Evolutionary conservation across 53 echinoderm and acorn worm species (phyloP).

Genomic region (Glandiceps talaboti): DNA sequence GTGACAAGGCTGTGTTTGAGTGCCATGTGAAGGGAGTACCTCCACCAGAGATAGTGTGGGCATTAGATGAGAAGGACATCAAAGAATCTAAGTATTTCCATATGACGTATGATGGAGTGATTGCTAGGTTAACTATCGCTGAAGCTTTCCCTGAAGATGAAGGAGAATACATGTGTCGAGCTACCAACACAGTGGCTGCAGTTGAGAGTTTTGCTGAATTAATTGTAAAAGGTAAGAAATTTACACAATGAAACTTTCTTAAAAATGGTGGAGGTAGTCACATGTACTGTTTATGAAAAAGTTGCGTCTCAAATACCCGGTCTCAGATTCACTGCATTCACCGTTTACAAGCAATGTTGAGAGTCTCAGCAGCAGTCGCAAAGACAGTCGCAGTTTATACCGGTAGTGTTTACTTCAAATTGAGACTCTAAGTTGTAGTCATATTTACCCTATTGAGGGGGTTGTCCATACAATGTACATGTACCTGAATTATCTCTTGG

Average conservation of each 20-base stretch:
- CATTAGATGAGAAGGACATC: constrained; percentile 61
- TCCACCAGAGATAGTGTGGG: constrained; percentile 52
- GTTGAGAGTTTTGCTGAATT: constrained; percentile 46
- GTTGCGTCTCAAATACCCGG: too few species aligned
- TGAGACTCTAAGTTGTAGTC: too few species aligned
- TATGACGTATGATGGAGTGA: constrained; percentile 65
- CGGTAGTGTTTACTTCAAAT: too few species aligned
- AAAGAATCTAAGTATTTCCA: constrained; percentile 93
- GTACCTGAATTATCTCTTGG: too few species aligned
- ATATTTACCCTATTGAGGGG: too few species aligned
- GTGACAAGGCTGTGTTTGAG: constrained; percentile 54
- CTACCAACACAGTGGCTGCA: constrained; percentile 54
- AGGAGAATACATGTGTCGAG: constrained; percentile 82
- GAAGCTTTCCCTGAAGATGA: constrained; percentile 96
- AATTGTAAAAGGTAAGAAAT: constrained; percentile 48
- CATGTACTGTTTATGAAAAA: too few species aligned
- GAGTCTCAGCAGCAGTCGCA: too few species aligned
- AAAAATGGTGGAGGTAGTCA: too few species aligned
- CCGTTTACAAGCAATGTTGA: too few species aligned
- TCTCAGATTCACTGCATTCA: too few species aligned
- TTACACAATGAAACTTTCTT: neutral
- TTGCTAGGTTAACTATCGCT: constrained; percentile 63
- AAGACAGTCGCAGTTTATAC: too few species aligned
- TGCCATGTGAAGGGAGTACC: constrained; percentile 61
- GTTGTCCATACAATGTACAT: too few species aligned